These are phyloP conservation scores for Neoitamus cyanurus DNA, from an alignment of 2,888 invertebrate genomes.

Conservation along the genomic window DNA sequence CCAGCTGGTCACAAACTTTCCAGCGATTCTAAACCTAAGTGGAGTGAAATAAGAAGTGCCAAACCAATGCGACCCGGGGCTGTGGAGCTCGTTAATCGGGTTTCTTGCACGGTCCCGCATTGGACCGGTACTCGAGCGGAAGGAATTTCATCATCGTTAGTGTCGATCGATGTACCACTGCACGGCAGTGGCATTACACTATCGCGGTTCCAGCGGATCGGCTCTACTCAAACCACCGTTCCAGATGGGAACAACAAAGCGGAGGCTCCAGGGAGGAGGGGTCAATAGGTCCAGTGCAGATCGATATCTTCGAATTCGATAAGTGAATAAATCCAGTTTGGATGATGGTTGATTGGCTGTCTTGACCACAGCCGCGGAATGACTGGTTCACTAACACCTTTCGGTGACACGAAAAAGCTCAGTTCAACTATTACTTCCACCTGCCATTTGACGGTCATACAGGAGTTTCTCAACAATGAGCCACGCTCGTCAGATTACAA, in stretches of 20 bases:
- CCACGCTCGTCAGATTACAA: background rate
- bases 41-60: background rate
- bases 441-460: background rate
- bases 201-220: background rate
- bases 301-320: background rate
- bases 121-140: background rate
- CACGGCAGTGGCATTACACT: background rate
- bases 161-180: background rate
- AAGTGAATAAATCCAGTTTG: background rate
- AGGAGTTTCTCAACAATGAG: background rate
- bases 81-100: background rate
- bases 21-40: background rate
- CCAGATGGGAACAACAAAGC: background rate
- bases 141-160: conserved; percentile 4
- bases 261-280: background rate
- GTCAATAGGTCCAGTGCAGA: background rate
- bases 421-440: background rate
- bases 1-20: background rate
- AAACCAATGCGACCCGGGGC: background rate
- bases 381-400: background rate
- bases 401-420: background rate
- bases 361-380: background rate
- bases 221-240: background rate
- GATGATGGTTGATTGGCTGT: background rate
- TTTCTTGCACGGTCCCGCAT: background rate